Conservation (phyloP, 2,888 invertebrate species). For the Lasius fuliginosus region DNA sequence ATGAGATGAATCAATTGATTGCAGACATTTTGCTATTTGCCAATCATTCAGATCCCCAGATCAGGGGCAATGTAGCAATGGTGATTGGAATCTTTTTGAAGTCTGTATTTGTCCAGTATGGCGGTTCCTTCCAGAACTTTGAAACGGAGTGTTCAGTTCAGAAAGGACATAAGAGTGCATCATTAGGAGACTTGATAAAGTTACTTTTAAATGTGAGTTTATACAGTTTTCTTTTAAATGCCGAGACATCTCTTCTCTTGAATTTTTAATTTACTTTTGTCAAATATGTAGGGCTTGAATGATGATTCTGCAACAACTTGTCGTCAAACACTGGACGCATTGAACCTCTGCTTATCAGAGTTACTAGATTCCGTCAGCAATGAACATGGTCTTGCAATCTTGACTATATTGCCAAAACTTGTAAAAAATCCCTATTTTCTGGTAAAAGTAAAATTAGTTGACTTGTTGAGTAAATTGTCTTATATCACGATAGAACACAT, state of each 20-base stretch:
- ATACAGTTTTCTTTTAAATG: conserved; percentile 5
- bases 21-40: conserved; percentile 91
- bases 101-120: conserved; percentile 88
- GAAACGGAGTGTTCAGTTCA: conserved; percentile 74
- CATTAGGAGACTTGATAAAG: conserved; percentile 87
- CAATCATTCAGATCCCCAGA: conserved; percentile 93
- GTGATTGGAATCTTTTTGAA: conserved; percentile 91
- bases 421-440: conserved; percentile 94
- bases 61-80: conserved; percentile 91
- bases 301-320: conserved; percentile 93
- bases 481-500: conserved; percentile 88
- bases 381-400: conserved; percentile 87
- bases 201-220: conserved; percentile 88
- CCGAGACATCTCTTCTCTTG: neutral
- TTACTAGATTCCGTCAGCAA: conserved; percentile 90
- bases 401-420: conserved; percentile 89
- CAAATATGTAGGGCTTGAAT: conserved; percentile 88
- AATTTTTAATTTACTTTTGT: conserved; percentile 42
- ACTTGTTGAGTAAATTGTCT: conserved; percentile 88
- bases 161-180: conserved; percentile 83
- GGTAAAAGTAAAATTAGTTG: conserved; percentile 92
- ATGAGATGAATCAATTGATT: conserved; percentile 88
- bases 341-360: conserved; percentile 88
- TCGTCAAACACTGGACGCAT: conserved; percentile 90
- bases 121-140: conserved; percentile 87